A percentile compares a stretch with the other conserved stretches of the same genome.
Conservation (phyloP, 2,113 vertebrate species). For the Coturnix japonica region DNA sequence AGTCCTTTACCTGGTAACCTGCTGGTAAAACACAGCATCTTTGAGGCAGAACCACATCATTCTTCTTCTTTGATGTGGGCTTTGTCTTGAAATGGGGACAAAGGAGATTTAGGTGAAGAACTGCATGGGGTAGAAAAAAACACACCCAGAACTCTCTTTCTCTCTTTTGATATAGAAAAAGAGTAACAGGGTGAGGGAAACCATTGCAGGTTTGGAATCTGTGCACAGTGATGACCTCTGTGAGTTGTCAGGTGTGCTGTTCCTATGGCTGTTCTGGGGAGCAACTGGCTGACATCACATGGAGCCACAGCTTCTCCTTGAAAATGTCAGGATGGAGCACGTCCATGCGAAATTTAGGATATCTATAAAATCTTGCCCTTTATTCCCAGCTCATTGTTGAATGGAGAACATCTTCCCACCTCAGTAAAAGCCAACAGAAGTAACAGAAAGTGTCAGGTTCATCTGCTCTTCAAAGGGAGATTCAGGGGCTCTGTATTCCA, state of each 20-base stretch:
- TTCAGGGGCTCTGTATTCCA: background rate
- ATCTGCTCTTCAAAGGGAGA: background rate
- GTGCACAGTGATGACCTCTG: background rate
- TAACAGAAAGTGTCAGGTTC: background rate
- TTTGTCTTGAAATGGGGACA: background rate
- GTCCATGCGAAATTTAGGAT: background rate
- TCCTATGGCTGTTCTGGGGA: background rate
- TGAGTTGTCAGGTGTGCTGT: background rate
- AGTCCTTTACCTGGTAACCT: constrained; percentile 41
- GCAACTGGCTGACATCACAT: background rate
- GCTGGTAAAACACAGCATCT: background rate
- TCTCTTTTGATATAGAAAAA: background rate
- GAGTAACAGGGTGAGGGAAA: background rate
- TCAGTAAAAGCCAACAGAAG: background rate
- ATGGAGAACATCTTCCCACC: background rate
- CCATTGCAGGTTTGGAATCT: background rate
- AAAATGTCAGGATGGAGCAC: background rate
- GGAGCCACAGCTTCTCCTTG: background rate
- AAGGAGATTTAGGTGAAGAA: constrained; percentile 11
- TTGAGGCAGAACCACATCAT: background rate
- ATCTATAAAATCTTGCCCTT: background rate
- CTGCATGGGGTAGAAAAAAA: background rate
- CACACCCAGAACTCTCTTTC: background rate
- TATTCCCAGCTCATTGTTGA: background rate
- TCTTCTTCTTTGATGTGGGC: background rate